These are phyloP conservation scores for Myotis findleyi DNA, from an alignment of 2,797 vertebrate species.

Conservation along the genomic window DNA sequence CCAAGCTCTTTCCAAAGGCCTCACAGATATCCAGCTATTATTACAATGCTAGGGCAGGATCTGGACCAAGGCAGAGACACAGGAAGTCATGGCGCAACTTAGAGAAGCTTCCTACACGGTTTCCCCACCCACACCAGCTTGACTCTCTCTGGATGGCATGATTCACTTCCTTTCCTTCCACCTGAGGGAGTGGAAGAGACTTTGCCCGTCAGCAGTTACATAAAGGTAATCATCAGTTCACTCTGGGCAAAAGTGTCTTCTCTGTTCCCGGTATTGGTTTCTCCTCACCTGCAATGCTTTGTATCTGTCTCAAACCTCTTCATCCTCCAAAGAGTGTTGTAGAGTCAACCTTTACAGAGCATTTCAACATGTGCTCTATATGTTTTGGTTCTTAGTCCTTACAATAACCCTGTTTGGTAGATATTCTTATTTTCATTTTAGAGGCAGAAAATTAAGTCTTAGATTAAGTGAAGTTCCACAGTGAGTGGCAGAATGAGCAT, in stretches of 20 bases:
- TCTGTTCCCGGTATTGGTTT: not conserved
- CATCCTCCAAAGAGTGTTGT: not conserved
- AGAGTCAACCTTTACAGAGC: not conserved
- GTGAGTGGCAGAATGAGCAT: not conserved
- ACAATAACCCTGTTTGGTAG: not conserved
- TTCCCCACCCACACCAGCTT: not conserved
- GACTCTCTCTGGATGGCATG: not conserved
- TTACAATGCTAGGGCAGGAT: not conserved
- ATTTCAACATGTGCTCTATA: not conserved
- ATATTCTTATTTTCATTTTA: not conserved
- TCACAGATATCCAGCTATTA: not conserved
- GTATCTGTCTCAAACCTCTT: not conserved
- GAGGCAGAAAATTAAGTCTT: not conserved
- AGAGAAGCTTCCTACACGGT: not conserved
- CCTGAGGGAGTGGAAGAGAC: not conserved
- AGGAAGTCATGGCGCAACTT: not conserved
- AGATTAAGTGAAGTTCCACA: not conserved
- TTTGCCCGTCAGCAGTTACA: not conserved
- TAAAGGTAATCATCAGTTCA: not conserved
- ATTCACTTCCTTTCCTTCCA: constrained; percentile 49
- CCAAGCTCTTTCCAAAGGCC: not conserved
- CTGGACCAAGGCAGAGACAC: not conserved
- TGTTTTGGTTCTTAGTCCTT: not conserved
- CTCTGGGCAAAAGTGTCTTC: not conserved
- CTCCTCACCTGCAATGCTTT: not conserved